Evolutionary conservation across 2,113 vertebrate genomes (phyloP), one percentile per base, ranked within the genome.

Genomic region (Odontophorus gujanensis): DNA sequence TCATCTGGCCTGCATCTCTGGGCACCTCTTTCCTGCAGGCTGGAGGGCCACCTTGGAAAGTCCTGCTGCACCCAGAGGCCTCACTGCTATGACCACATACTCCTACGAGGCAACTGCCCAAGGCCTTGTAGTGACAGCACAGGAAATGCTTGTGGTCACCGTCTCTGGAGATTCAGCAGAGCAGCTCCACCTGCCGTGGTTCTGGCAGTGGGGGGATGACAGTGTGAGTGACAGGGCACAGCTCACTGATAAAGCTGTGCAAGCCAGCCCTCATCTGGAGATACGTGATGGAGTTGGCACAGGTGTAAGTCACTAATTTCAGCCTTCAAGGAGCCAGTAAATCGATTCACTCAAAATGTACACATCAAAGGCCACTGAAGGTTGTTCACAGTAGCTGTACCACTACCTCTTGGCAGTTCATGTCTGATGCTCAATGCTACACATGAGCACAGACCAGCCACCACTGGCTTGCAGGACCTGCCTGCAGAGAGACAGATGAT

Each of bases 11-110:
- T 62, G 24, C 6, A 40, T 34, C 36, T 63, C 36, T 6, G 4
- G 8, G 61, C 36, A 59, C 21, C 34, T 69, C 50, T 57, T 59
- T 75, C n/a, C 18, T 59, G 14, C 19, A 69, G 36, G 30, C 55
- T 58, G 59, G 22, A 65, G 4, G 7, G 43, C 45, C 13, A 18
- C 2, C 2, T 19, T 1, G 0, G 45, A 22, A 65, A 13, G 30
- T 5, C 12, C 28, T 3, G 2, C 0, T 51, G 63, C 38, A 51
- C 10, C 2, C 68, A 69, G 19, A 9, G 50, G 17, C 25, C 83
- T 5, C 2, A 17, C 36, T 57, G 42, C 36, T 26, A 45, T 5
- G 40, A 58, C 10, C 16, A 32, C 12, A 61, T 45, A 65, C 2
- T 53, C 40, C 7, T 4, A 40, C 32, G 28, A 19, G 26, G 14